Evolutionary conservation across 2,888 invertebrate species (phyloP), one percentile per base, ranked within the genome.

Genomic region (Brachylomia viminalis): DNA sequence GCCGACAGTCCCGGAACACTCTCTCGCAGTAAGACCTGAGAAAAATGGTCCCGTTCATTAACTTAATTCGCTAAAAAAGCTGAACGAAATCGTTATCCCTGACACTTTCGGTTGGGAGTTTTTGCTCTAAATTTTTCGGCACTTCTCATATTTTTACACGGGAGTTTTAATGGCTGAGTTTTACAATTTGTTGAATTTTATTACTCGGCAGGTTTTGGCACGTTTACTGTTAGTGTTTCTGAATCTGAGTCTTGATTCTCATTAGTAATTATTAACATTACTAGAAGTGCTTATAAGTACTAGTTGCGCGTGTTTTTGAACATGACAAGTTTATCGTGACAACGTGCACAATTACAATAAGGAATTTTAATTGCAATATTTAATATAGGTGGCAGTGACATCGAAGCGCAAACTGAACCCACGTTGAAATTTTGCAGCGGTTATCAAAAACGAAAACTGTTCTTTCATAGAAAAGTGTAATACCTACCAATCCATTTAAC

Each of bases 21-120:
- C 98, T 97, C 92, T 99, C 98, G 93, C 99, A 99, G 93, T 98
- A 98, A 69, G 98, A 98, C 89, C 98, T 98, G 94, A 47, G 83
- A 77, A 86, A 80, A 86, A 86, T 47, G 61, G 64, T 74, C 58
- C 8, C 66, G 79, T 85, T 84, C 78, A 86, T 84, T 87, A 87
- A 82, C 38, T 84, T 86, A 85, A 87, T 82, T 85, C 77, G 73
- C 79, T 82, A 77, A 88, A 79, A 85, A 83, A 77, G 79, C 79
- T 77, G 33, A 80, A 80, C 56, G 74, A 72, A 86, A 78, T 87
- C 84, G 82, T 88, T 87, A 87, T 78, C 27, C 66, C 61, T 70
- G 77, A 80, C 83, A 86, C 75, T 78, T 82, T 78, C 74, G 78
- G 75, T 84, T 58, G 64, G 23, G 66, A 72, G 15, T 69, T 79